Conservation (phyloP, 2,797 vertebrate genomes). For the Spondyliosoma cantharus region DNA sequence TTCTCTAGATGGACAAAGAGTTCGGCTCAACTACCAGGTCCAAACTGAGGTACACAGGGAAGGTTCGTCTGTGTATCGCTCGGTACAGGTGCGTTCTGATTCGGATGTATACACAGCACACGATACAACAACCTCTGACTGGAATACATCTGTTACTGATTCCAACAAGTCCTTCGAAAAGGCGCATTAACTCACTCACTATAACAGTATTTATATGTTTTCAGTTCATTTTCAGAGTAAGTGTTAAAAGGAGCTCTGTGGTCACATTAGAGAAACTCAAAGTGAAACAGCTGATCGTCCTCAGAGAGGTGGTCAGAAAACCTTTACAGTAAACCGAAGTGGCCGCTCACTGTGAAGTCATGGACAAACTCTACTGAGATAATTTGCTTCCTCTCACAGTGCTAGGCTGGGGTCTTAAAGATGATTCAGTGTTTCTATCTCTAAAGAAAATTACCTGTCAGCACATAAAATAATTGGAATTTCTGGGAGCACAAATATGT, state of each 20-base stretch:
- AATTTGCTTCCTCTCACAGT: conserved; percentile 54
- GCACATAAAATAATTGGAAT: conserved; percentile 75
- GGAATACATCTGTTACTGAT: neutral
- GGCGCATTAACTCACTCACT: neutral
- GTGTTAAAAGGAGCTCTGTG: conserved; percentile 2
- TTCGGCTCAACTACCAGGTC: conserved; percentile 87
- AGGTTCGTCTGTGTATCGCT: conserved; percentile 95
- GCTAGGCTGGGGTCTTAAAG: conserved; percentile 53
- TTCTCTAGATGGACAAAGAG: conserved; percentile 94
- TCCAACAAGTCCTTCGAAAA: neutral
- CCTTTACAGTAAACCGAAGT: conserved; percentile 3
- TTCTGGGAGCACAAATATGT: conserved; percentile 63
- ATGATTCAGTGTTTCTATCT: conserved; percentile 69
- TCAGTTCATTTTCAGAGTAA: neutral
- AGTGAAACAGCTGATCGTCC: neutral
- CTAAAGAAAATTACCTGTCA: conserved; percentile 73
- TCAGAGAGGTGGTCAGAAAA: conserved; percentile 13
- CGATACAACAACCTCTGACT: neutral
- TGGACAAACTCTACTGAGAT: conserved; percentile 28
- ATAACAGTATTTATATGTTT: neutral
- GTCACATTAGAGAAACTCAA: neutral
- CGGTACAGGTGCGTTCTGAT: conserved; percentile 90
- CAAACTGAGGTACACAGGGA: conserved; percentile 94
- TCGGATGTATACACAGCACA: neutral
- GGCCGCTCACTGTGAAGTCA: conserved; percentile 25